Percentiles rank a stretch among this genome's conserved stretches.
These are phyloP conservation scores for Atta colombica DNA, from an alignment of 1,140 invertebrate genomes.

Conservation along the genomic window DNA sequence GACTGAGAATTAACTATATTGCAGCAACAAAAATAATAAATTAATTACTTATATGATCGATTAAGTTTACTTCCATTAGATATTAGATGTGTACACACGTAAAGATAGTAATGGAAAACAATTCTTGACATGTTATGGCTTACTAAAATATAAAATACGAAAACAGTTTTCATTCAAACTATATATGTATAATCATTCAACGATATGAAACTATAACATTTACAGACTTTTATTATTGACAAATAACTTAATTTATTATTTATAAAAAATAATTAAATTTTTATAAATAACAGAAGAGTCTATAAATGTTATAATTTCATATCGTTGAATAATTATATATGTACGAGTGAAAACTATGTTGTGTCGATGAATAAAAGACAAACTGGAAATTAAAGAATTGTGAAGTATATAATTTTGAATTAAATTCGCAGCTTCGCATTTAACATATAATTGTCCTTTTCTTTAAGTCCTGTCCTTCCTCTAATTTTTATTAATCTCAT, in stretches of 20 bases:
- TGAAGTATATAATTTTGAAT: neutral
- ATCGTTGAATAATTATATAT: neutral
- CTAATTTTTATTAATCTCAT: slow-evolving; percentile 34
- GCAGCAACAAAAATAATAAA: slow-evolving; percentile 16
- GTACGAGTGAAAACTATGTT: neutral
- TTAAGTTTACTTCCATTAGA: neutral
- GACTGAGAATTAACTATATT: slow-evolving; percentile 18
- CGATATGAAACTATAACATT: neutral
- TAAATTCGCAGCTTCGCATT: slow-evolving; percentile 11
- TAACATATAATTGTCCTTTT: slow-evolving; percentile 28
- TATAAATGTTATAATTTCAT: neutral
- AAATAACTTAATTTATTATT: slow-evolving; percentile 8
- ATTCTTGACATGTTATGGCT: neutral
- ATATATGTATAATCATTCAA: neutral
- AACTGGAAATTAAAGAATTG: neutral
- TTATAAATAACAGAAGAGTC: neutral
- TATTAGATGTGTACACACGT: neutral
- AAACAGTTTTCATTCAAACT: neutral
- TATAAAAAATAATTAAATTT: neutral
- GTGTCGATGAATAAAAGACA: neutral
- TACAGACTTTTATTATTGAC: neutral
- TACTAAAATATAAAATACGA: neutral
- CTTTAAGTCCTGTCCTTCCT: neutral
- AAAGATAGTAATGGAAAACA: neutral
- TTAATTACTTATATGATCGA: slow-evolving; percentile 23